Evolutionary conservation across 2,888 invertebrate species (phyloP), one percentile per base, ranked within the genome.

Genomic region (Formica aserva): DNA sequence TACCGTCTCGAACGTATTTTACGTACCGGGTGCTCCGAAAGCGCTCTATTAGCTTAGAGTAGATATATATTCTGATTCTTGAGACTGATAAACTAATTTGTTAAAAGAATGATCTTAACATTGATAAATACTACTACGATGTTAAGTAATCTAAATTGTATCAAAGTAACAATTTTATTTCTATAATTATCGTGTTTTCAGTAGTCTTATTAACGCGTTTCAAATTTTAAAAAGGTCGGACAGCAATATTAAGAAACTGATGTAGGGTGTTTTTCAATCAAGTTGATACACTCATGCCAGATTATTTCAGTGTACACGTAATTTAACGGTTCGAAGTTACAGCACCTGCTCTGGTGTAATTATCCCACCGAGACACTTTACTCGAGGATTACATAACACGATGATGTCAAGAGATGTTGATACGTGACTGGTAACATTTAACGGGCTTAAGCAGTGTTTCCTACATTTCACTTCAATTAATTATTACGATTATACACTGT

Each of bases 1-100:
- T 94, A 94, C 93, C 94, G 93, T 94, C 94, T 94, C 94, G 94
- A 94, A 94, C 94, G 92, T 94, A 94, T 93, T 94, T 93, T 91
- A 93, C 90, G 91, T 94, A 94, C 93, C 94, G 94, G 94, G 94
- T 94, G 94, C 90, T 90, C 92, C 89, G 76, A 89, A 91, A 91
- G 86, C 85, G 71, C 76, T 69, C 71, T 67, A 62, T 22, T 80
- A 80, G 69, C 78, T 80, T 35, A 80, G 60, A 69, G 13, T 22
- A 18, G 35, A 9, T 38, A 78, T 26, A 62, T 45, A 26, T 6
- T 57, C 57, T 45, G 32, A 60, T 69, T 45, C 45, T 32, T 18
- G 1, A 60, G 22, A 69, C 8, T 66, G 9, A 2, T 13, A 13
- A 71, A 45, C 3, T 0, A 62, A 32, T 78, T 66, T 13, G 18